Conservation (phyloP, 2,888 invertebrate genomes). For the Diarsia brunnea region DNA sequence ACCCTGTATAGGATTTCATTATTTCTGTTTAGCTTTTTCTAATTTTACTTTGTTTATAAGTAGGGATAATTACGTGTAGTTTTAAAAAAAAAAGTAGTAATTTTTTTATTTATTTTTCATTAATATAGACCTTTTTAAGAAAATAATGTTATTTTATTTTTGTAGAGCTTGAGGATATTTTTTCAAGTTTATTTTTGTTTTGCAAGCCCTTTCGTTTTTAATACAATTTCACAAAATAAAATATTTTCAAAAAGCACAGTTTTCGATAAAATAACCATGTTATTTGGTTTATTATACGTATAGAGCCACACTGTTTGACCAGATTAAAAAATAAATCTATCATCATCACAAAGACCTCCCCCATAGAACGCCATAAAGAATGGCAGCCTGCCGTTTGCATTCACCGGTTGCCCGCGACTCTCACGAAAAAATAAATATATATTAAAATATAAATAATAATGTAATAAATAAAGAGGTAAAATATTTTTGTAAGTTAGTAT, state of each 20-base stretch:
- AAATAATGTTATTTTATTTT: neutral
- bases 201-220: neutral
- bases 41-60: neutral
- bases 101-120: conserved; percentile 7
- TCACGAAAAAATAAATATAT: no score
- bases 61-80: neutral
- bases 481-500: neutral
- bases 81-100: neutral
- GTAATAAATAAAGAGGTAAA: no score
- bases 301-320: neutral
- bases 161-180: neutral
- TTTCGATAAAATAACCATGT: no score
- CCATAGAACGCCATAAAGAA: no score
- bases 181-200: neutral
- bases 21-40: neutral
- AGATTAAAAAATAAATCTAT: no score
- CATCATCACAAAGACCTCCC: no score
- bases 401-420: no score
- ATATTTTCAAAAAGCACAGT: neutral
- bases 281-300: no score
- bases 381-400: no score
- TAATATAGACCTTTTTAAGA: neutral
- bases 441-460: no score
- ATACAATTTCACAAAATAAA: neutral
- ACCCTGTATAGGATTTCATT: neutral